Evolutionary conservation across 2,797 vertebrate genomes (phyloP), one percentile per base, ranked within the genome.

Genomic region (Apogon hyalosoma): DNA sequence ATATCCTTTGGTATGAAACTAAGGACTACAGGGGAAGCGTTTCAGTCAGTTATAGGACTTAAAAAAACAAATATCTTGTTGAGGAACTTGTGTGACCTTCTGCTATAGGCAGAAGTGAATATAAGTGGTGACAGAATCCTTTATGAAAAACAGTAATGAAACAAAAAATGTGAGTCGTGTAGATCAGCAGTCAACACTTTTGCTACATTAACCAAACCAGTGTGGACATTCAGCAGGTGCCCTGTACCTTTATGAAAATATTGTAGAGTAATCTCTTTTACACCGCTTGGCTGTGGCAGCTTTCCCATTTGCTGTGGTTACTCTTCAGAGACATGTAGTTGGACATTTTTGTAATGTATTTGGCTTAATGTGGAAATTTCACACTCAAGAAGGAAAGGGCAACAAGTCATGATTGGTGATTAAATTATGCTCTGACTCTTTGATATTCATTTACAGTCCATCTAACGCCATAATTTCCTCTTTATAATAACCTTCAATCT

Each of bases 41-140:
- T 84, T 90, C 82, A 84, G 82, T 91, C 76, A 83, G 81, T 87
- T 88, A 78, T 80, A 84, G 76, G 79, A 84, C 82, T 84, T 86
- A 84, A 83, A 86, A 87, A 88, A 92, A 90, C 84, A 90, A 85
- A 89, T 86, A 58, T 80, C 70, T 75, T 47, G 82, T 75, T 69
- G 65, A 70, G 62, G 68, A 82, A 82, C 82, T 75, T 49, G 55
- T 33, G 56, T 82, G 90, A 89, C 90, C 81, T 57, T 69, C 61
- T 75, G 69, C 65, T 28, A 12, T 28, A 69, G 75, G 69, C 69
- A 56, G 40, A 52, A 60, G 61, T 41, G 74, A 63, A 47, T 43
- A 51, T 63, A 61, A 84, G 82, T 46, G 71, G 40, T 84, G 87
- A 90, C 75, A 80, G 77, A 83, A 60, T 75, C 60, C 9, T 75